Evolutionary conservation across 1,140 invertebrate species (phyloP).

Genomic region (Periplaneta americana): DNA sequence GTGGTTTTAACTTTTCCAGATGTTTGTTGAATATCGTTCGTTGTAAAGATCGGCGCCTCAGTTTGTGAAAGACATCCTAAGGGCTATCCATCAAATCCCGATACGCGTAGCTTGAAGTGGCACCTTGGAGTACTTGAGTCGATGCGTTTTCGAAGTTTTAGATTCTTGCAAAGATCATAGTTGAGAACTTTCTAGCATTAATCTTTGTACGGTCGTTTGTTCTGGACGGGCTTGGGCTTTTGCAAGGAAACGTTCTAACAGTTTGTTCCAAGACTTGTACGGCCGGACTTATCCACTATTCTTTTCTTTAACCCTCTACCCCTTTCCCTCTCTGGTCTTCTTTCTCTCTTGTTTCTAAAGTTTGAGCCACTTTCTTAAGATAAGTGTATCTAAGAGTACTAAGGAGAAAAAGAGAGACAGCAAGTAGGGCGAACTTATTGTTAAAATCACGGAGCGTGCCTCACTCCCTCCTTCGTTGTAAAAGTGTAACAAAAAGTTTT

Average conservation of each 20-base stretch:
- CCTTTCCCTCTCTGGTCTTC: too few relatives aligned
- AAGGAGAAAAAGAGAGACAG: too few relatives aligned
- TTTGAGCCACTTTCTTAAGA: neutral
- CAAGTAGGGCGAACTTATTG: neutral
- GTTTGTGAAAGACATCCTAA: too few relatives aligned
- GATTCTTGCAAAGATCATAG: neutral
- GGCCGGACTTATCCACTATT: neutral
- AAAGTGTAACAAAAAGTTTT: too few relatives aligned
- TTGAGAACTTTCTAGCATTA: neutral
- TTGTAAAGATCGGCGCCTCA: too few relatives aligned
- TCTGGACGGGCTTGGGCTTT: neutral
- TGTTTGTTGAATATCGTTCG: too few relatives aligned
- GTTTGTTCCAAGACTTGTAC: too few relatives aligned
- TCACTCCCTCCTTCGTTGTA: too few relatives aligned
- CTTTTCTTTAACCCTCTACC: neutral
- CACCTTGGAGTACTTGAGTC: neutral
- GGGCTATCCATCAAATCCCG: too few relatives aligned
- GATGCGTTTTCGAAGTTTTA: neutral
- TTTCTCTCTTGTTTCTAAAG: neutral
- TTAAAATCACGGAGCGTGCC: too few relatives aligned
- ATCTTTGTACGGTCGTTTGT: neutral
- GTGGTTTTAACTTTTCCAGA: too few relatives aligned
- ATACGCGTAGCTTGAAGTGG: too few relatives aligned
- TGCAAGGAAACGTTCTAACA: neutral
- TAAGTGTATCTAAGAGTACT: neutral